Base-by-base conservation (phyloP, 2,797 vertebrate species). In the Xiphorhynchus erythropygius region DNA sequence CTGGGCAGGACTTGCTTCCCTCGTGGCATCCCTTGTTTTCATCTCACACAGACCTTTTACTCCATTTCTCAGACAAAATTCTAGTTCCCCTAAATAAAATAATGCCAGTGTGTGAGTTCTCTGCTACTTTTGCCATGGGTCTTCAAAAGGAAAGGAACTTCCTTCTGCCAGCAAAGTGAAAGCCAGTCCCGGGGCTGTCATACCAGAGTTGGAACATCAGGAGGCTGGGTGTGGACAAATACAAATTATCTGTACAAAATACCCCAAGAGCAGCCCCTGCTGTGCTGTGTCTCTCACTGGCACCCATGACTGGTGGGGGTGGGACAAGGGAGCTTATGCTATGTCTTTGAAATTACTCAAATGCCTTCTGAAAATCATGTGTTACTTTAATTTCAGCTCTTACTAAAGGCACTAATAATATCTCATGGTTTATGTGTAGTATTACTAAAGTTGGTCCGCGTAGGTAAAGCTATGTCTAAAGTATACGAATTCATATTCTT, bases 181-280 rank as follows among this genome's bases (percentile, higher is more conserved):
- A 74, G 32, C 53, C 11, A 3, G n/a, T 55, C 28, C 41, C 47
- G 37, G 41, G 17, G 11, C 1, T 0, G 22, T 37, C 22, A 12
- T 12, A 23, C 11, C n/a, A 59, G 67, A 7, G 44, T 1, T 32
- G 12, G 44, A 62, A 37, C 5, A 0, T 8, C 9, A 3, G 44
- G 47, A 56, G 50, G 5, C 2, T 5, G 23, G 9, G 30, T 3
- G 2, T 11, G 23, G 35, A 11, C n/a, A 63, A 35, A 22, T 39
- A 67, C 12, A n/a, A 49, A 21, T 46, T 11, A n/a, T 11, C 80
- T 44, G 11, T 17, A 47, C 25, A 44, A 47, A 69, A 59, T 9
- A 56, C 14, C 62, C 53, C 24, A 46, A 13, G 37, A 74, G 8
- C 46, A 90, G 73, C n/a, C 35, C 21, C 27, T 10, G 14, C 19